Evolutionary conservation across 1,140 invertebrate genomes (phyloP).

Genomic region (Drosophila nigromelanica): DNA sequence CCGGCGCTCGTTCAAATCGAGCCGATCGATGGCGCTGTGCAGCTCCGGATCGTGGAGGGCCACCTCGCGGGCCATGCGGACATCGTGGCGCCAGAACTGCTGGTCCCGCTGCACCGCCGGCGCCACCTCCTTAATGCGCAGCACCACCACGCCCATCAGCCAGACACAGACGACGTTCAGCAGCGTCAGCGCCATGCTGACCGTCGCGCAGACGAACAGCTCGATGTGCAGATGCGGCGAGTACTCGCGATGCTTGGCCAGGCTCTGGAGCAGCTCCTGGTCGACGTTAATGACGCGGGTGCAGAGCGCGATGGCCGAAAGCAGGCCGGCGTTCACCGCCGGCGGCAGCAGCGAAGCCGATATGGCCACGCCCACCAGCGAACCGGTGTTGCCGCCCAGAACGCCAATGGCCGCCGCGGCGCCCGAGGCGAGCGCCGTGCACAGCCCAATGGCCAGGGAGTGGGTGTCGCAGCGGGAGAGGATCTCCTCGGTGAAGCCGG

Average conservation of each 20-base stretch:
- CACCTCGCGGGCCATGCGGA: slow-evolving; percentile 85
- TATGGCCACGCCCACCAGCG: slow-evolving; percentile 91
- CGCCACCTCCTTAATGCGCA: slow-evolving; percentile 91
- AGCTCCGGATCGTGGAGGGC: slow-evolving; percentile 53
- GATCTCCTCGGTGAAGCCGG: slow-evolving; percentile 89
- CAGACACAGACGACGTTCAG: slow-evolving; percentile 90
- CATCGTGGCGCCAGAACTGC: slow-evolving; percentile 88
- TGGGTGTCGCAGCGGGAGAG: slow-evolving; percentile 86
- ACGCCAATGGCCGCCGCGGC: slow-evolving; percentile 89
- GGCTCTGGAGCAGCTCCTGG: slow-evolving; percentile 55
- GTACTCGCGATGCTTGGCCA: slow-evolving; percentile 83
- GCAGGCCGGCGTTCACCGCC: slow-evolving; percentile 89
- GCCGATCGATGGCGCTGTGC: slow-evolving; percentile 60
- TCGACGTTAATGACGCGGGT: slow-evolving; percentile 78
- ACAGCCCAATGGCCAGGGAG: slow-evolving; percentile 87
- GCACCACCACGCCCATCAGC: slow-evolving; percentile 87
- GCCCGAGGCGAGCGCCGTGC: slow-evolving; percentile 89
- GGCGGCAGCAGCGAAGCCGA: slow-evolving; percentile 91
- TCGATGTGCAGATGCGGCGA: slow-evolving; percentile 85
- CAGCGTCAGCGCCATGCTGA: slow-evolving; percentile 88
- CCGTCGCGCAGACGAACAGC: slow-evolving; percentile 85
- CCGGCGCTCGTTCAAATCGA: slow-evolving; percentile 36
- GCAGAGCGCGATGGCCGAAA: slow-evolving; percentile 87
- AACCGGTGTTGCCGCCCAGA: slow-evolving; percentile 88
- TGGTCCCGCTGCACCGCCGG: slow-evolving; percentile 84